phyloP scores from a whole-genome alignment of 2,797 vertebrate genomes.

The Lerista edwardsae region DNA sequence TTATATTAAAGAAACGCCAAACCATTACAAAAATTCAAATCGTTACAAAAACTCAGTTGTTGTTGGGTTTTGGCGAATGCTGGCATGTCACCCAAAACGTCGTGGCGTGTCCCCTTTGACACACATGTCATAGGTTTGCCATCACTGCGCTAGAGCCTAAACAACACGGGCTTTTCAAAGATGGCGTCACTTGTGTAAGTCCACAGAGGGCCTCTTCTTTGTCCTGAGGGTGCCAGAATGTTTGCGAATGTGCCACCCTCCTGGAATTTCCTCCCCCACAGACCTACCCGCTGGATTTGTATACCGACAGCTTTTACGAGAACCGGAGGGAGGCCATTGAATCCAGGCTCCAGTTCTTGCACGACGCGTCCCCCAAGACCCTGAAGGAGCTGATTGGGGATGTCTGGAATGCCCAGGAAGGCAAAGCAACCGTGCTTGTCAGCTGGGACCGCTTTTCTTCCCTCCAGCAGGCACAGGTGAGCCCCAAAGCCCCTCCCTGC shows the following conservation, averaged over 20 bases:
- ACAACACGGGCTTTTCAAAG: too few relatives aligned
- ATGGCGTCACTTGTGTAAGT: too few relatives aligned
- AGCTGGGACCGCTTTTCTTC: conserved; percentile 91
- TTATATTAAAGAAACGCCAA: too few relatives aligned
- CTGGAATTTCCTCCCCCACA: conserved; percentile 58
- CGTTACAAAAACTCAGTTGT: too few relatives aligned
- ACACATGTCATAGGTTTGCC: too few relatives aligned
- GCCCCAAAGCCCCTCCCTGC: neutral
- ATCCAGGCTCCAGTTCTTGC: conserved; percentile 80
- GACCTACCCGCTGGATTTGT: conserved; percentile 89
- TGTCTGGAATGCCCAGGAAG: conserved; percentile 82
- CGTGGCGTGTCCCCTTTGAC: too few relatives aligned
- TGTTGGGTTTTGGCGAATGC: too few relatives aligned
- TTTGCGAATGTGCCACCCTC: too few relatives aligned
- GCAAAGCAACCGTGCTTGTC: conserved; percentile 80
- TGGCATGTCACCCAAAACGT: too few relatives aligned
- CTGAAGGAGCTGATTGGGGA: conserved; percentile 81
- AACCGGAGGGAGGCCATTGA: conserved; percentile 84
- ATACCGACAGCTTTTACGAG: conserved; percentile 91
- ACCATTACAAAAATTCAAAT: too few relatives aligned
- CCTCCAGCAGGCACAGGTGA: conserved; percentile 82
- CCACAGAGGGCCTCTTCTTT: neutral
- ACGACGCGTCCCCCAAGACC: conserved; percentile 74
- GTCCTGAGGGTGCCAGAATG: too few relatives aligned
- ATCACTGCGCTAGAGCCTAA: too few relatives aligned